Percentiles rank a stretch among this genome's conserved stretches.
Evolutionary conservation across 2,797 vertebrate genomes (phyloP).

Genomic region (Darevskia nairensis): DNA sequence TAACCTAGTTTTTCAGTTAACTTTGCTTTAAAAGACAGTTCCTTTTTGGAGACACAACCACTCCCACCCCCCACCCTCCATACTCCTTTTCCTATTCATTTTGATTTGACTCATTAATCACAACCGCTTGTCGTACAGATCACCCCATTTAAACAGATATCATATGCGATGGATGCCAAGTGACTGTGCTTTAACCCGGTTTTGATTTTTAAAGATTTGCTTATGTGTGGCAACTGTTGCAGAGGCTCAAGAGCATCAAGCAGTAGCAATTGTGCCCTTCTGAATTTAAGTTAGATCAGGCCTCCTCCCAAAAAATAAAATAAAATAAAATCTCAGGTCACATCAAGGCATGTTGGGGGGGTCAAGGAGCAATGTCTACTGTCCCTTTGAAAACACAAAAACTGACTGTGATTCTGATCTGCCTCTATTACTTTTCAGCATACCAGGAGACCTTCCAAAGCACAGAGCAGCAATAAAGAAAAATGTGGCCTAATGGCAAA

Average conservation of each 20-base stretch:
- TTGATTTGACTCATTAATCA: slow-evolving; percentile 34
- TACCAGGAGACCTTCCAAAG: no score
- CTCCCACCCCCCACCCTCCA: neutral
- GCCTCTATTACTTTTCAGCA: neutral
- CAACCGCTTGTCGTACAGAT: slow-evolving; percentile 19
- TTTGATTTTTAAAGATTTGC: neutral
- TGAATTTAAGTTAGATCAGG: neutral
- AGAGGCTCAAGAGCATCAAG: neutral
- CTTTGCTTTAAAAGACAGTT: slow-evolving; percentile 1
- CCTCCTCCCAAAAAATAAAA: no score
- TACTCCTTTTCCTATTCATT: slow-evolving; percentile 16
- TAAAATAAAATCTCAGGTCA: neutral
- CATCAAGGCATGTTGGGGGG: neutral
- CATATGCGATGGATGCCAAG: neutral
- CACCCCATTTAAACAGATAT: slow-evolving; percentile 9
- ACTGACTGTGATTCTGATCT: neutral
- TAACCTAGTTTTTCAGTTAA: slow-evolving; percentile 1
- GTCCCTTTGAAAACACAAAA: neutral
- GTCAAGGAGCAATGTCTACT: neutral
- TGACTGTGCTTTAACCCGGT: neutral
- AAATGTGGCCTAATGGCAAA: no score
- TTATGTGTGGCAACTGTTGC: neutral
- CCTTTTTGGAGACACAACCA: neutral
- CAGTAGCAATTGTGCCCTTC: neutral
- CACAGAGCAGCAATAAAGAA: no score